Conservation (phyloP, 2,888 invertebrate genomes). For the Thereva unica region DNA sequence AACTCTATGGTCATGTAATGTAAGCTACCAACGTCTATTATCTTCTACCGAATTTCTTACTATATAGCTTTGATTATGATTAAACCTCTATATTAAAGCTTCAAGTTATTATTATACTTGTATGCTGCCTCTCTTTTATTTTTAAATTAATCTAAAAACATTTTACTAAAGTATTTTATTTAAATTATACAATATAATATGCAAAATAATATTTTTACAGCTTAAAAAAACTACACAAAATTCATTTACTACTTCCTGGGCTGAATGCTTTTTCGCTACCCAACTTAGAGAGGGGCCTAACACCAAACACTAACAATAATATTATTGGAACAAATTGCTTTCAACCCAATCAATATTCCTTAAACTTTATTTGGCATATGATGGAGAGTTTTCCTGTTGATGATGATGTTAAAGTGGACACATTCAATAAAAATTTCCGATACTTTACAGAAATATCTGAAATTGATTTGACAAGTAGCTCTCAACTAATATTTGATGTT, state of each 20-base stretch:
- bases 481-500: constrained; percentile 89
- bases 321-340: constrained; percentile 56
- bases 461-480: constrained; percentile 88
- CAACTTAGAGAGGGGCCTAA: constrained; percentile 63
- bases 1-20: no score
- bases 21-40: no score
- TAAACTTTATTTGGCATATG: constrained; percentile 58
- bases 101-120: no score
- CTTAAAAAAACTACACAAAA: constrained; percentile 57
- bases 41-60: no score
- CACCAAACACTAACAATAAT: constrained; percentile 47
- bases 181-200: background rate
- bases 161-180: background rate
- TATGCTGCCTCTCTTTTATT: no score
- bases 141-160: no score
- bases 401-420: constrained; percentile 46
- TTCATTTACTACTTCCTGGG: constrained; percentile 54
- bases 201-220: constrained; percentile 44
- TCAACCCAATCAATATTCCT: constrained; percentile 56
- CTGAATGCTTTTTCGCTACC: constrained; percentile 63
- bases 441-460: constrained; percentile 62
- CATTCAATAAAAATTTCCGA: constrained; percentile 52
- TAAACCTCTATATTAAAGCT: no score
- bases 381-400: constrained; percentile 51
- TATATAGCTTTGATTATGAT: no score